phyloP scores from a whole-genome alignment of 2,113 vertebrate genomes.

The Oncorhynchus nerka region DNA sequence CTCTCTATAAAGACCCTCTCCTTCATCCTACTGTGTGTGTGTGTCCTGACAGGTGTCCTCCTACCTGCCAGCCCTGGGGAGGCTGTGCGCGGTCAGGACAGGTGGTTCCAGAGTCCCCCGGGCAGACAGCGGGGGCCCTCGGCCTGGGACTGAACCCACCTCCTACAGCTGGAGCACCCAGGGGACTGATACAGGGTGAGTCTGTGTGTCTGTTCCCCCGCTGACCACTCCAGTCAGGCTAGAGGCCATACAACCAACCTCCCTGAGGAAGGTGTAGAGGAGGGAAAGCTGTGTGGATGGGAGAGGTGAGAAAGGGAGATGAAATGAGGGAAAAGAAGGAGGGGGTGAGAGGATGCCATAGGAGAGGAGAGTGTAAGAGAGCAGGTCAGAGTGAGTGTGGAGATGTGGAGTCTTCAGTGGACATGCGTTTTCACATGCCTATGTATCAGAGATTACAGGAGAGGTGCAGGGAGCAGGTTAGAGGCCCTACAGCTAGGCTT shows the following conservation, averaged over 20 bases:
- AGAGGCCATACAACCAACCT: background rate
- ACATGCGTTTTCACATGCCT: slow-evolving; percentile 62
- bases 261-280: slow-evolving; percentile 28
- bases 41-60: slow-evolving; percentile 81
- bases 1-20: background rate
- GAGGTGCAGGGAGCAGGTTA: slow-evolving; percentile 54
- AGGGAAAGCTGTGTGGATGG: slow-evolving; percentile 27
- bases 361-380: background rate
- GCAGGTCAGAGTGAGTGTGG: slow-evolving; percentile 57
- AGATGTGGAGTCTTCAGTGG: slow-evolving; percentile 52
- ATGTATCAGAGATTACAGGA: slow-evolving; percentile 58
- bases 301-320: background rate
- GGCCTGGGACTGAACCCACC: slow-evolving; percentile 63
- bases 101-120: slow-evolving; percentile 40
- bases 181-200: slow-evolving; percentile 80
- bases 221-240: background rate
- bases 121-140: slow-evolving; percentile 57
- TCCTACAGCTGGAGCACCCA: slow-evolving; percentile 74
- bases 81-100: slow-evolving; percentile 58
- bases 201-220: slow-evolving; percentile 47
- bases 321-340: background rate
- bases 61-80: slow-evolving; percentile 82
- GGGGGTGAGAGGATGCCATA: slow-evolving; percentile 28
- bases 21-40: slow-evolving; percentile 20
- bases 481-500: slow-evolving; percentile 29